Evolutionary conservation across 2,797 vertebrate genomes (phyloP).

Genomic region (Eutrigla gurnardus): DNA sequence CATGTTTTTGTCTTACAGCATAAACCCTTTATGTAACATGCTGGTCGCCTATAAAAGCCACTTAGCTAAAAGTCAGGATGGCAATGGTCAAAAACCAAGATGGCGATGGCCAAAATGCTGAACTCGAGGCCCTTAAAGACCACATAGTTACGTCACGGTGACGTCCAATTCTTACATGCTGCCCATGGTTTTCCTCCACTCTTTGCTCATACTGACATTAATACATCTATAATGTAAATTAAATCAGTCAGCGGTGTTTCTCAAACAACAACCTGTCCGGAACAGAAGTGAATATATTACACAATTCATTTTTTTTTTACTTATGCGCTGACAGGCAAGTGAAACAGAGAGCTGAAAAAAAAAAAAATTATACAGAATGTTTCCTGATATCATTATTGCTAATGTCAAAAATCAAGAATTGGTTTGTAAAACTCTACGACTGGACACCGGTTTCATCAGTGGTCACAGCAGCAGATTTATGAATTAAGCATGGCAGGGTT

Average conservation of each 20-base stretch:
- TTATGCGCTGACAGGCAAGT: neutral
- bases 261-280: neutral
- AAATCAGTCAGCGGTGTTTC: neutral
- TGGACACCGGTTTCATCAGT: constrained; percentile 36
- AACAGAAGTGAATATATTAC: constrained; percentile 10
- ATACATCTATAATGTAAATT: constrained; percentile 1
- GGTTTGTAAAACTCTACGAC: neutral
- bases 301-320: constrained; percentile 16
- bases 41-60: too few relatives aligned
- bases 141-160: too few relatives aligned
- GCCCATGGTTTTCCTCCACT: too few relatives aligned
- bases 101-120: too few relatives aligned
- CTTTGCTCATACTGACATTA: neutral
- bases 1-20: too few relatives aligned
- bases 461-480: constrained; percentile 54
- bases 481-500: constrained; percentile 64
- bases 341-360: neutral
- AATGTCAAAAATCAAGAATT: constrained; percentile 39
- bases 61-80: too few relatives aligned
- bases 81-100: too few relatives aligned
- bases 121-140: too few relatives aligned
- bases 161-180: too few relatives aligned
- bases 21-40: too few relatives aligned
- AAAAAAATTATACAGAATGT: constrained; percentile 1
- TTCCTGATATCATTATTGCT: constrained; percentile 23